Conservation (phyloP, 1,140 invertebrate species). For the Macrobrachium nipponense region DNA sequence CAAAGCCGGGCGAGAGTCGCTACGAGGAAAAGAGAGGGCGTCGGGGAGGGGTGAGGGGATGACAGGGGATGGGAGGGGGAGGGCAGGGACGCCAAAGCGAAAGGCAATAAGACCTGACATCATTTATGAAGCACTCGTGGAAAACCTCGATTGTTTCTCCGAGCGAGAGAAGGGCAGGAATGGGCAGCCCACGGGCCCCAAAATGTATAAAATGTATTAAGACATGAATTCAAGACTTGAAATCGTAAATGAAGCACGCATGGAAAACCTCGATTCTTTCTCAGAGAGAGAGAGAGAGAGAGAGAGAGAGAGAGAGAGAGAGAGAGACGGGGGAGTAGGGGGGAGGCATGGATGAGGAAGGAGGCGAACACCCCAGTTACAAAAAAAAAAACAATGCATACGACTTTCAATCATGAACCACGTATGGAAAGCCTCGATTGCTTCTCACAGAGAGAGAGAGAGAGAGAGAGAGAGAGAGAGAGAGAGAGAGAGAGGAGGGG, state of each 20-base stretch:
- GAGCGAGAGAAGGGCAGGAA: too few species aligned
- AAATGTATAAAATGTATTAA: neutral
- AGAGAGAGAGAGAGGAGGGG: neutral
- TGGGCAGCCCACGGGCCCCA: too few species aligned
- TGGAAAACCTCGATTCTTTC: neutral
- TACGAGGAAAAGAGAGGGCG: too few species aligned
- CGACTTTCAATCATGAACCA: neutral
- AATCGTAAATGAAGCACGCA: neutral
- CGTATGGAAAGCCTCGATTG: neutral
- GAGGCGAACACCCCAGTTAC: too few species aligned
- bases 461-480: constrained; percentile 15
- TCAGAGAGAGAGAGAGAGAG: neutral
- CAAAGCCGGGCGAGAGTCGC: neutral
- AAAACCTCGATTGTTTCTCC: too few species aligned
- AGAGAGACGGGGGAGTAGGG: too few species aligned
- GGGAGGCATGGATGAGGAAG: too few species aligned
- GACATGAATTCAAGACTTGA: neutral
- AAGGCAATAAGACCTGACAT: too few species aligned
- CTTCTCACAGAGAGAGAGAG: neutral
- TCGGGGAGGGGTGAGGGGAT: neutral
- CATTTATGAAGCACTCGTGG: too few species aligned
- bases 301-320: constrained; percentile 3
- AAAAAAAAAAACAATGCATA: neutral
- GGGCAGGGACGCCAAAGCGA: too few species aligned
- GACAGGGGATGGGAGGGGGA: too few species aligned